Conservation (phyloP, 2,797 vertebrate genomes). For the Rhyacichthys aspro region DNA sequence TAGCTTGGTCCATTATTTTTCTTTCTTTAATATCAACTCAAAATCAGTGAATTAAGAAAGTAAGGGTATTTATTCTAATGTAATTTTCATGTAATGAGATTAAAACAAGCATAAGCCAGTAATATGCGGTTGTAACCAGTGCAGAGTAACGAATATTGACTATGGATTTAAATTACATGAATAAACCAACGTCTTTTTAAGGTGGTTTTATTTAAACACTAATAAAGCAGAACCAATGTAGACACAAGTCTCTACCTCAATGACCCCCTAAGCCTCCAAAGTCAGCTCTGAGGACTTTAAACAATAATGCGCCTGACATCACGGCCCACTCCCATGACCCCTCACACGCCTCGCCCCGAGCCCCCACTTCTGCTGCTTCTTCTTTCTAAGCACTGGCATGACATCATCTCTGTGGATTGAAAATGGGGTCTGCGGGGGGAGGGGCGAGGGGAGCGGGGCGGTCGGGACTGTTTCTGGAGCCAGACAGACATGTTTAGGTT, state of each 20-base stretch:
- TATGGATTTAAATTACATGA: too few species aligned
- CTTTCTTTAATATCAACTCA: too few species aligned
- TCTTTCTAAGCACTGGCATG: slow-evolving; percentile 72
- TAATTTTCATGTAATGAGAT: too few species aligned
- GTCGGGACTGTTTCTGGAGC: slow-evolving; percentile 58
- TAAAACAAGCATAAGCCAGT: too few species aligned
- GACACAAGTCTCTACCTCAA: slow-evolving; percentile 1
- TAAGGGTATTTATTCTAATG: too few species aligned
- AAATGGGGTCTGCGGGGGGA: slow-evolving; percentile 72
- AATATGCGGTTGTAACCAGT: too few species aligned
- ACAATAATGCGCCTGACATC: slow-evolving; percentile 61
- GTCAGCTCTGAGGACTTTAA: slow-evolving; percentile 62
- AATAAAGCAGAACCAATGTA: too few species aligned
- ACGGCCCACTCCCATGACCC: slow-evolving; percentile 55
- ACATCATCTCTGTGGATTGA: slow-evolving; percentile 79
- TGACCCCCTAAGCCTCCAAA: slow-evolving; percentile 48
- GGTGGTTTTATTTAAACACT: too few species aligned
- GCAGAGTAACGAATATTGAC: too few species aligned
- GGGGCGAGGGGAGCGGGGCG: slow-evolving; percentile 45
- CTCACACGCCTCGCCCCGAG: slow-evolving; percentile 28
- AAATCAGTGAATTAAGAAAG: too few species aligned
- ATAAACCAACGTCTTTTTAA: too few species aligned
- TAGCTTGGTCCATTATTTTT: too few species aligned
- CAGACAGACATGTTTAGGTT: slow-evolving; percentile 80
- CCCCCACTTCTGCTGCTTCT: slow-evolving; percentile 38